Evolutionary conservation across 2,888 invertebrate genomes (phyloP), one percentile per base, ranked within the genome.

Genomic region (Papilio protenor): DNA sequence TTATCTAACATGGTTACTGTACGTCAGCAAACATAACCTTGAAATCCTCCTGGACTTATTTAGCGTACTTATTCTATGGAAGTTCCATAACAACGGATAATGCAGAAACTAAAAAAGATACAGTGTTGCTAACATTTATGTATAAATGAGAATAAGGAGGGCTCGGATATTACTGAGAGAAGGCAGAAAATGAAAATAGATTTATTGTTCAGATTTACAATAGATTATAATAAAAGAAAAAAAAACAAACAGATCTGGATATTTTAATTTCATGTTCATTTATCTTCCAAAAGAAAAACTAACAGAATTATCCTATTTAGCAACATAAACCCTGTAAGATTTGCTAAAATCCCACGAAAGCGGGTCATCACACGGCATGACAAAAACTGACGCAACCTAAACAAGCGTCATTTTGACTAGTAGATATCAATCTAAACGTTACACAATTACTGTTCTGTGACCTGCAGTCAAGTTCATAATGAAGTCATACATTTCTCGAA

Each of bases 381-480:
- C 64, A 77, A 72, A 76, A 47, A 61, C 40, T 77, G 64, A 49
- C 64, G 64, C 66, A 73, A 77, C 45, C 14, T 8, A 66, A 72
- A 66, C 66, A 27, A 23, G 55, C 66, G 55, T 73, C 73, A 47
- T 72, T 66, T 73, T 76, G 45, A 66, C 40, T 45, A 66, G 47
- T 33, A 27, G 73, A 77, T 77, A 77, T 73, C 23, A 73, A 77
- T 77, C 77, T 66, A 77, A 77, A 77, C 45, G 77, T 73, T 77
- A 55, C 73, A 66, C 40, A 27, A 64, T 74, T 52, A 66, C 70
- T 10, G 49, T 52, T 73, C 27, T 73, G 73, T 73, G 55, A 73
- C 64, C 52, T 40, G 40, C 21, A 23, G 73, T 73, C 77, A 77
- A 77, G 77, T 77, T 73, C 73, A 77, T 72, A 21, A 70, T 76